Evolutionary conservation across 2,113 vertebrate genomes (phyloP).

Genomic region (Phyllopteryx taeniolatus): DNA sequence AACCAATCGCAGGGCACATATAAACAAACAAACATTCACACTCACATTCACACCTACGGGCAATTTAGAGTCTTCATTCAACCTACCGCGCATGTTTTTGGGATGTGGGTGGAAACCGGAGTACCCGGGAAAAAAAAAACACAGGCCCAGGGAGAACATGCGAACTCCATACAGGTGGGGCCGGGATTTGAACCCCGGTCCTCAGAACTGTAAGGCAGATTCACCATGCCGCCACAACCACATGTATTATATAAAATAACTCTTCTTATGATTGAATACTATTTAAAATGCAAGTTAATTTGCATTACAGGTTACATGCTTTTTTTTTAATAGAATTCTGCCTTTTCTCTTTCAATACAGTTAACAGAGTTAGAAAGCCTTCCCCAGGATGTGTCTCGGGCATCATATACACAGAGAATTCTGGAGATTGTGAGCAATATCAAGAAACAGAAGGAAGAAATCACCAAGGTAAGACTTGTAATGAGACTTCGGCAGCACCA

Average conservation of each 20-base stretch:
- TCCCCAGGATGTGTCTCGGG: conserved; percentile 80
- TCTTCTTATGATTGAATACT: not conserved
- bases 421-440: conserved; percentile 91
- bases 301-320: not conserved
- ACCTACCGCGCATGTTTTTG: too few species aligned
- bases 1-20: too few species aligned
- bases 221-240: too few species aligned
- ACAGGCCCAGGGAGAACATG: too few species aligned
- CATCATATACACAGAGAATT: conserved; percentile 88
- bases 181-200: too few species aligned
- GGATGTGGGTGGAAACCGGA: too few species aligned
- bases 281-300: not conserved
- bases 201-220: too few species aligned
- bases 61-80: too few species aligned
- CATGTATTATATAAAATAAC: not conserved
- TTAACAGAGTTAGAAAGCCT: conserved; percentile 81
- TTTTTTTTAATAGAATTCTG: not conserved
- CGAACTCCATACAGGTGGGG: too few species aligned
- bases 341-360: conserved; percentile 44
- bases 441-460: conserved; percentile 91
- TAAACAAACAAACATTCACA: too few species aligned
- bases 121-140: too few species aligned
- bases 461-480: conserved; percentile 78
- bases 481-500: not conserved
- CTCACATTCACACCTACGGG: too few species aligned